Conservation (phyloP, 2,888 invertebrate genomes). For the Patella ulyssiponensis region DNA sequence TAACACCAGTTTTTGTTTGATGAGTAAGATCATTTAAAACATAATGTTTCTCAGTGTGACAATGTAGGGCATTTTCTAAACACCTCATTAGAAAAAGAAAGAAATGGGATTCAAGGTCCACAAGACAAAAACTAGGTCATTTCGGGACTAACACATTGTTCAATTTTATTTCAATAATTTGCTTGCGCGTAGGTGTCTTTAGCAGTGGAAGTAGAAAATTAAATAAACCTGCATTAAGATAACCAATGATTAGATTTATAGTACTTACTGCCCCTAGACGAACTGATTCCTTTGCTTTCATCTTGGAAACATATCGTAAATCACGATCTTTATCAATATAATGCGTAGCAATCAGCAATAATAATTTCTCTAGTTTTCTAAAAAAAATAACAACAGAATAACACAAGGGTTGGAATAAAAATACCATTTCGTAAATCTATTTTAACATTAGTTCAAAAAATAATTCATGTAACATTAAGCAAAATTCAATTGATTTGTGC, state of each 20-base stretch:
- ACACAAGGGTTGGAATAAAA: not conserved
- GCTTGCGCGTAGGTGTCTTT: too few relatives aligned
- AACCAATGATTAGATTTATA: not conserved
- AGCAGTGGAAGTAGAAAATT: too few relatives aligned
- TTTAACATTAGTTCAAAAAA: not conserved
- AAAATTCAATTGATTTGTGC: not conserved
- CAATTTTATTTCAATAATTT: too few relatives aligned
- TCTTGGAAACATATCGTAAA: constrained; percentile 45
- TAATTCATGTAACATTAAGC: not conserved
- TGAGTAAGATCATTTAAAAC: not conserved
- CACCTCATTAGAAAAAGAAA: too few relatives aligned
- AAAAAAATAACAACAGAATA: not conserved
- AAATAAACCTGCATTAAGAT: not conserved
- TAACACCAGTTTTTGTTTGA: not conserved
- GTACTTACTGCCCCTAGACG: constrained; percentile 47
- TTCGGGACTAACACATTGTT: too few relatives aligned
- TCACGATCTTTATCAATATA: constrained; percentile 69
- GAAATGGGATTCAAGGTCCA: too few relatives aligned
- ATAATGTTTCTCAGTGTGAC: too few relatives aligned
- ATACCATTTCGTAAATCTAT: not conserved
- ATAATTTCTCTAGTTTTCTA: constrained; percentile 66
- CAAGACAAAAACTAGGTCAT: too few relatives aligned
- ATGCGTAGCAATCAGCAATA: constrained; percentile 66
- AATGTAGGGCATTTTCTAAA: too few relatives aligned
- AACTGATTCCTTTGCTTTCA: constrained; percentile 49